Percentiles rank a stretch among this genome's conserved stretches.
These are phyloP conservation scores for Melanotaenia parkinsoni DNA, from an alignment of 2,797 vertebrate genomes.

Conservation along the genomic window DNA sequence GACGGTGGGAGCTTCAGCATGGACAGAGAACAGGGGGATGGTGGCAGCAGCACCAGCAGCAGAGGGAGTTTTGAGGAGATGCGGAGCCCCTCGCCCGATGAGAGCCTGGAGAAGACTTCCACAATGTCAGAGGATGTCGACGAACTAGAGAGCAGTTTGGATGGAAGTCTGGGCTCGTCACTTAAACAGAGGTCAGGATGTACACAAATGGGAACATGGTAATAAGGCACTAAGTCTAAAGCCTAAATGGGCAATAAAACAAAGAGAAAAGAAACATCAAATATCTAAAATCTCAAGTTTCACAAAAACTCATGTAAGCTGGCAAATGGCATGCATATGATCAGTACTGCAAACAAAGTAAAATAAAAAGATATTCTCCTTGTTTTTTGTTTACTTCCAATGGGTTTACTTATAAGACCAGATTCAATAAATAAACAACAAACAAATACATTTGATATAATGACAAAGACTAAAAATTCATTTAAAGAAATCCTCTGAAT, in stretches of 20 bases:
- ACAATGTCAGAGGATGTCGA: slow-evolving; percentile 80
- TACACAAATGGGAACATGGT: background rate
- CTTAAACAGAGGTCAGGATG: slow-evolving; percentile 76
- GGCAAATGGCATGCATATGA: background rate
- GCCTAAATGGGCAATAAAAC: background rate
- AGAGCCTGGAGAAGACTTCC: slow-evolving; percentile 72
- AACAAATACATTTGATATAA: too few species aligned
- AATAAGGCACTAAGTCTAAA: background rate
- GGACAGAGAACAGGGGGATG: slow-evolving; percentile 25
- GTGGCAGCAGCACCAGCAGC: slow-evolving; percentile 45
- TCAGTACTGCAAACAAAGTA: background rate
- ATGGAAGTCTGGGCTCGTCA: slow-evolving; percentile 71
- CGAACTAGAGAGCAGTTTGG: slow-evolving; percentile 81
- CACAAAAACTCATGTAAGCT: too few species aligned
- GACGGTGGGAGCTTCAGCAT: slow-evolving; percentile 56
- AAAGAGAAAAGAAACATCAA: background rate
- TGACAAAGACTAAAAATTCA: too few species aligned
- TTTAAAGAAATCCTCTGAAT: too few species aligned
- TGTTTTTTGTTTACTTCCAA: background rate
- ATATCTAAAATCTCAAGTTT: too few species aligned
- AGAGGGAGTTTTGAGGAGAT: slow-evolving; percentile 73
- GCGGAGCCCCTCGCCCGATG: slow-evolving; percentile 58
- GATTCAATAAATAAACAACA: too few species aligned
- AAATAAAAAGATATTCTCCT: background rate
- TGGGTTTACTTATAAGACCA: too few species aligned